Evolutionary conservation across 2,888 invertebrate species (phyloP).

Genomic region (Cryptophagus acutangulus): DNA sequence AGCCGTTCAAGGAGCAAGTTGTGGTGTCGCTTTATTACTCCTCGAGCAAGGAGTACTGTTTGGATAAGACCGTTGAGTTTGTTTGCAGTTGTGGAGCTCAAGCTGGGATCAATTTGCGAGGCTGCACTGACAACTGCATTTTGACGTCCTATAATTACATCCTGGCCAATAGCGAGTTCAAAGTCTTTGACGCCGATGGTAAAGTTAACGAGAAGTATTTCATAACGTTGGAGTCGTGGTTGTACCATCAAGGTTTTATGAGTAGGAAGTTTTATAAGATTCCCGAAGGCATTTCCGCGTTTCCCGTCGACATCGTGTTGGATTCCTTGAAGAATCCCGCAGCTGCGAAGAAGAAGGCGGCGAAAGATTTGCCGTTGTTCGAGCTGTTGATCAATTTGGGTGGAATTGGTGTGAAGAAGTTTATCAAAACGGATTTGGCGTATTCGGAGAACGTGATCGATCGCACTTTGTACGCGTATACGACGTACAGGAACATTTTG

Average conservation of each 20-base stretch:
- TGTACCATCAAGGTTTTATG: slow-evolving; percentile 41
- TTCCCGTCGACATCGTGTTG: slow-evolving; percentile 15
- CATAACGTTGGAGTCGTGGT: slow-evolving; percentile 44
- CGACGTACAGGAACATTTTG: slow-evolving; percentile 41
- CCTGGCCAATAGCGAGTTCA: no score
- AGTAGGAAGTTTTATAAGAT: slow-evolving; percentile 31
- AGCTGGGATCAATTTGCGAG: no score
- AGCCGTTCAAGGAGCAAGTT: no score
- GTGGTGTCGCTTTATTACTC: no score
- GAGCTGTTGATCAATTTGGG: slow-evolving; percentile 36
- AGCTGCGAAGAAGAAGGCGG: slow-evolving; percentile 14
- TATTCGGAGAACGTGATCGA: slow-evolving; percentile 16
- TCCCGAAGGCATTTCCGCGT: slow-evolving; percentile 33
- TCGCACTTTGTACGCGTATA: slow-evolving; percentile 31
- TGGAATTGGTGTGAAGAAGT: slow-evolving; percentile 25
- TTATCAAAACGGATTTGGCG: not conserved
- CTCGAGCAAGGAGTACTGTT: no score
- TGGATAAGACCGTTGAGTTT: no score
- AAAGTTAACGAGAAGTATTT: no score
- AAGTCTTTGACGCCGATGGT: no score
- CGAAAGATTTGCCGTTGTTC: slow-evolving; percentile 32
- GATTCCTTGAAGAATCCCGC: slow-evolving; percentile 10
- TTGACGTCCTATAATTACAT: no score
- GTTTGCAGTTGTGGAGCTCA: no score
- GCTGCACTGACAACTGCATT: no score